A percentile compares a stretch with the other conserved stretches of the same genome.
Evolutionary conservation across 2,888 invertebrate species (phyloP).

Genomic region (Eilema depressum): DNA sequence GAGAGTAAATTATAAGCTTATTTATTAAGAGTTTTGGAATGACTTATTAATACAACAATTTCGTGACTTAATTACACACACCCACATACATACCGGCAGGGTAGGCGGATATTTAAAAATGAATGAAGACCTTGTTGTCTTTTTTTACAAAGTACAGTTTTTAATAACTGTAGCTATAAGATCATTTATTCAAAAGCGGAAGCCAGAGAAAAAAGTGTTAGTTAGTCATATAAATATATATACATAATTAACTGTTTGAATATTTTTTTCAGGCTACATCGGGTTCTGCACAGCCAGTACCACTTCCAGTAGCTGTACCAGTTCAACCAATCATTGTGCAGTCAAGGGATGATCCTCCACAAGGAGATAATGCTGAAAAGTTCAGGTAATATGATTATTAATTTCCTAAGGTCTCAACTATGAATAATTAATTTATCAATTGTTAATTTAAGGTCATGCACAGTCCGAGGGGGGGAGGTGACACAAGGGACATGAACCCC

Average conservation of each 20-base stretch:
- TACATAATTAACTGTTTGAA: background rate
- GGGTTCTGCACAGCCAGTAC: conserved; percentile 8
- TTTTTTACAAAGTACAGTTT: too few relatives aligned
- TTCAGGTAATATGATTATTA: conserved; percentile 63
- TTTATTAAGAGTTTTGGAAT: background rate
- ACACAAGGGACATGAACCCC: too few relatives aligned
- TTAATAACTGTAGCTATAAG: too few relatives aligned
- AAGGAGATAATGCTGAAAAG: conserved; percentile 62
- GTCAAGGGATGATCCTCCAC: conserved; percentile 51
- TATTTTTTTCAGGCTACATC: conserved; percentile 28
- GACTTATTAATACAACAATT: too few relatives aligned
- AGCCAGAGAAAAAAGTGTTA: background rate
- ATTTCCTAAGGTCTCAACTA: background rate
- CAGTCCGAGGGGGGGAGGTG: too few relatives aligned
- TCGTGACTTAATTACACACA: too few relatives aligned
- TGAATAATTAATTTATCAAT: background rate
- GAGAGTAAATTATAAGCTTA: background rate
- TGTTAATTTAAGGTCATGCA: too few relatives aligned
- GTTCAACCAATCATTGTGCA: conserved; percentile 64
- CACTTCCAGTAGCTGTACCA: conserved; percentile 50
- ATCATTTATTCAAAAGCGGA: background rate
- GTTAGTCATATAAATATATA: background rate
- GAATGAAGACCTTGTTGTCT: too few relatives aligned
- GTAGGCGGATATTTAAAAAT: too few relatives aligned
- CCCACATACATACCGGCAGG: background rate